phyloP scores from a whole-genome alignment of 2,888 invertebrate species.

The Drosophila cracens region DNA sequence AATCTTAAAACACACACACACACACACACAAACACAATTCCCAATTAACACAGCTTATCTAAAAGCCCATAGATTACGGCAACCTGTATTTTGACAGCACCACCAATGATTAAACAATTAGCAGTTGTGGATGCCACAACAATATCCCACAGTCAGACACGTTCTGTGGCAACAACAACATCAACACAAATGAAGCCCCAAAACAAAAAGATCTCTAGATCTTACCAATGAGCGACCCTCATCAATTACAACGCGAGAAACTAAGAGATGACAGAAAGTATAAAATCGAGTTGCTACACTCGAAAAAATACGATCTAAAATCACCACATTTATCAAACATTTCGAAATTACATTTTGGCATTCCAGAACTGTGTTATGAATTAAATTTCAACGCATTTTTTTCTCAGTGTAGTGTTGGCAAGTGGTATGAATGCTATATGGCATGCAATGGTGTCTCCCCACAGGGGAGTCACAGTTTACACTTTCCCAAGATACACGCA shows the following conservation, averaged over 20 bases:
- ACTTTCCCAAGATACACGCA: slow-evolving; percentile 70
- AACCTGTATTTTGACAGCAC: slow-evolving; percentile 71
- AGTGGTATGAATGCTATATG: slow-evolving; percentile 13
- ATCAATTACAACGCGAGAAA: slow-evolving; percentile 61
- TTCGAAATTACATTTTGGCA: not conserved
- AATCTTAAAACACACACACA: slow-evolving; percentile 16
- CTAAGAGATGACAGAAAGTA: slow-evolving; percentile 68
- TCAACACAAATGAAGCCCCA: slow-evolving; percentile 25
- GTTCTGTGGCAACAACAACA: slow-evolving; percentile 42
- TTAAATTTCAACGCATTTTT: not conserved
- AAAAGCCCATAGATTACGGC: slow-evolving; percentile 70
- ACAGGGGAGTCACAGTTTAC: slow-evolving; percentile 73
- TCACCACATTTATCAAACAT: not conserved
- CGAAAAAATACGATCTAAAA: not conserved
- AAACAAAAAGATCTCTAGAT: slow-evolving; percentile 52
- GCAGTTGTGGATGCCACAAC: slow-evolving; percentile 40
- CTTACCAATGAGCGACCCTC: slow-evolving; percentile 52
- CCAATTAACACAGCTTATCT: slow-evolving; percentile 74
- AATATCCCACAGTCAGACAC: slow-evolving; percentile 43
- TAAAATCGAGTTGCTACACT: slow-evolving; percentile 58
- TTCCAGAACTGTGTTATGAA: not conserved
- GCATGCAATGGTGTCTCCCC: slow-evolving; percentile 45
- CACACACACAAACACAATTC: slow-evolving; percentile 24
- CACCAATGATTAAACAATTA: slow-evolving; percentile 75
- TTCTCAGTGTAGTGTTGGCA: slow-evolving; percentile 2